These are phyloP conservation scores for Yponomeuta malinellus DNA, from an alignment of 2,888 invertebrate genomes.

Conservation along the genomic window DNA sequence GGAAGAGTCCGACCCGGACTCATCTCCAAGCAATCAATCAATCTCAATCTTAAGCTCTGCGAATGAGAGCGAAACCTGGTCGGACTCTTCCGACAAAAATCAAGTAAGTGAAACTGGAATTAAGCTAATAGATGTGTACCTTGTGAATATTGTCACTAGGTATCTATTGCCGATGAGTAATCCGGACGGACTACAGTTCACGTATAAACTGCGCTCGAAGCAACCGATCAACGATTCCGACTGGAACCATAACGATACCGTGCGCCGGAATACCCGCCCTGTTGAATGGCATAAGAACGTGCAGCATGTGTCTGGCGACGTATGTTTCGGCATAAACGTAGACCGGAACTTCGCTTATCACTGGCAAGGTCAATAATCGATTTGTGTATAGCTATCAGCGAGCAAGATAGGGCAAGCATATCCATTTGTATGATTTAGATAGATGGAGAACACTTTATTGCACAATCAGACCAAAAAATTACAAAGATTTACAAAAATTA, in stretches of 20 bases:
- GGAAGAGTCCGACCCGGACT: too few species aligned
- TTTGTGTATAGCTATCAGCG: background rate
- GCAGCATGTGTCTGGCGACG: constrained; percentile 35
- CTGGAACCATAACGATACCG: constrained; percentile 48
- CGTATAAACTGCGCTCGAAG: constrained; percentile 35
- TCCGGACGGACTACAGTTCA: constrained; percentile 57
- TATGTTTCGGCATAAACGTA: constrained; percentile 59
- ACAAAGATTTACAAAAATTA: too few species aligned
- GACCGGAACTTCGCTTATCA: constrained; percentile 68
- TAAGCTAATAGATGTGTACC: too few species aligned
- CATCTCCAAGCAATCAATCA: too few species aligned
- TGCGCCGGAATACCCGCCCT: constrained; percentile 38
- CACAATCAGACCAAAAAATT: too few species aligned
- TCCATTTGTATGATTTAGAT: background rate
- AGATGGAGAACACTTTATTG: too few species aligned
- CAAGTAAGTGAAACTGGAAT: too few species aligned
- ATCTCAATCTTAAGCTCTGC: too few species aligned
- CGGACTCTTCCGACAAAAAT: too few species aligned
- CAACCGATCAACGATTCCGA: constrained; percentile 33
- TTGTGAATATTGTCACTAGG: constrained; percentile 30
- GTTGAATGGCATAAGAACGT: constrained; percentile 58
- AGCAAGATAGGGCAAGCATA: background rate
- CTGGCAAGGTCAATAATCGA: constrained; percentile 54
- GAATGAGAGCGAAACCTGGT: too few species aligned
- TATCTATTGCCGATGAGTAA: constrained; percentile 62